Evolutionary conservation across 2,113 vertebrate genomes (phyloP).

Genomic region (Dipodomys merriami): DNA sequence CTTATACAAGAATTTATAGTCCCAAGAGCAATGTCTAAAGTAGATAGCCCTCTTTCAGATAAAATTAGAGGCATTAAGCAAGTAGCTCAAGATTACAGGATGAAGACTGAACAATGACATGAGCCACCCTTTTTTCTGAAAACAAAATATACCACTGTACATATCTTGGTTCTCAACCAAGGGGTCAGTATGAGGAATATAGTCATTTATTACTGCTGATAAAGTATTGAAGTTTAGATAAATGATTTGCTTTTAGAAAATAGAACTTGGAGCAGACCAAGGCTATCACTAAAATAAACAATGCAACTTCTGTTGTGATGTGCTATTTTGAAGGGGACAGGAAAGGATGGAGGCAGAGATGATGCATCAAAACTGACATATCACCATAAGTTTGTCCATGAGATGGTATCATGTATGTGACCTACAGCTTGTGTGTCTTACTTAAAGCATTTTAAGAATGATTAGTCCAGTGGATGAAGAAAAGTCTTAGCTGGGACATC

Average conservation of each 20-base stretch:
- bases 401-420: neutral
- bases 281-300: constrained; percentile 24
- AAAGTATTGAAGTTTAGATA: constrained; percentile 56
- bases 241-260: constrained; percentile 49
- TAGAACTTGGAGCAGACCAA: neutral
- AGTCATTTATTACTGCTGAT: constrained; percentile 54
- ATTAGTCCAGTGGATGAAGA: neutral
- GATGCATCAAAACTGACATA: neutral
- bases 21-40: constrained; percentile 37
- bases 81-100: neutral
- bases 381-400: neutral
- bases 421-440: neutral
- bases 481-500: neutral
- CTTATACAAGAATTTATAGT: constrained; percentile 46
- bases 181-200: constrained; percentile 24
- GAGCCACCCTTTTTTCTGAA: constrained; percentile 27
- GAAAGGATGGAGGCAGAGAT: neutral
- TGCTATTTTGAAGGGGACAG: neutral
- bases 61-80: constrained; percentile 36
- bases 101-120: neutral
- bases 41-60: neutral
- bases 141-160: neutral
- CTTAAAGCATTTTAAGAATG: neutral
- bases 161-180: constrained; percentile 57
- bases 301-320: neutral